Evolutionary conservation across 2,113 vertebrate species (phyloP), one percentile per base, ranked within the genome.

Genomic region (Madoqua kirkii): DNA sequence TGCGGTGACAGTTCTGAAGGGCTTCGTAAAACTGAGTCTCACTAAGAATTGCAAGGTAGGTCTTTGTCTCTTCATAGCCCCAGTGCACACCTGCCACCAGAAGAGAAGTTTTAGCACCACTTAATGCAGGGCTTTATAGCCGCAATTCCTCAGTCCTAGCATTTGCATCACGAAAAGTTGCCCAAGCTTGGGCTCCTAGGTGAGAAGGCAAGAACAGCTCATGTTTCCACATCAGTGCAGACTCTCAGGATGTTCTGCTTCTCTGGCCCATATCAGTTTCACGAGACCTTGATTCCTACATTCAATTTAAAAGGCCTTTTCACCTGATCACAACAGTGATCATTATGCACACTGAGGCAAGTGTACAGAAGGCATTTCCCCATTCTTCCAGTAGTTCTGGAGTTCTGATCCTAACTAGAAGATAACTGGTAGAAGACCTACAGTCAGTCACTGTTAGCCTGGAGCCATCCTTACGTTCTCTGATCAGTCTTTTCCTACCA

Each of bases 61-160:
- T 98, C 95, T 98, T 98, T 79, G 98, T 98, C 87, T 98, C 98
- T 94, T 98, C 97, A 89, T 97, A 98, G 76, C 98, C 97, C 98
- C 98, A 98, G 67, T 98, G 98, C 36, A 98, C 95, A 97, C 97
- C 98, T 98, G 95, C 67, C 95, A 97, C 86, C 96, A 93, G 82
- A 91, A 98, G 52, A 98, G 93, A 97, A 93, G 79, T 97, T 92
- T 98, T 31, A 97, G 82, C 45, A 90, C 40, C 45, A 87, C 62
- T 93, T 85, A 96, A 93, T 60, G 55, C 74, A 93, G 15, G 40
- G 57, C 23, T 96, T 97, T 96, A 91, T 1, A 84, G 64, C 62
- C 54, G 64, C 54, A 96, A 64, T 76, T 57, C 57, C 62, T 93
- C 29, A 97, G 27, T 74, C 31, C 67, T 95, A 82, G 16, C 64